These are phyloP conservation scores for Strix occidentalis DNA, from an alignment of 2,797 vertebrate species.

Conservation along the genomic window DNA sequence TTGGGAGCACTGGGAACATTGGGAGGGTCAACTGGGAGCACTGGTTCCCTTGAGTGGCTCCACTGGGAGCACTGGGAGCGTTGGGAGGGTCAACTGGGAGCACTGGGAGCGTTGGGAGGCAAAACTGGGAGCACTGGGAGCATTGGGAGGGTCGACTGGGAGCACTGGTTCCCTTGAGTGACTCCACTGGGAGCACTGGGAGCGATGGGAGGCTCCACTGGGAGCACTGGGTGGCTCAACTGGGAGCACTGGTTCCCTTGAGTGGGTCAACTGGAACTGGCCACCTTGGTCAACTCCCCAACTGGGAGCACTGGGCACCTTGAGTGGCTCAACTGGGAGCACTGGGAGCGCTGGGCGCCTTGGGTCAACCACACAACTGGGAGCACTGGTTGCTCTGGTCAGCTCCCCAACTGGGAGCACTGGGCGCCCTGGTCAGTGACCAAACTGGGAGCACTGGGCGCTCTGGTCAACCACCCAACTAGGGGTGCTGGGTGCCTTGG, in stretches of 20 bases:
- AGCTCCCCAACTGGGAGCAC: neutral
- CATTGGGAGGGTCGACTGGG: neutral
- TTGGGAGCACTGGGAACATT: no score
- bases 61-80: no score
- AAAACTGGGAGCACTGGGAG: no score
- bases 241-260: no score
- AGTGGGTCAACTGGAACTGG: no score
- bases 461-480: neutral
- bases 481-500: neutral
- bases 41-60: neutral
- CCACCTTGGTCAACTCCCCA: neutral
- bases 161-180: no score
- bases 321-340: neutral
- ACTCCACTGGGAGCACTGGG: neutral
- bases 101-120: neutral
- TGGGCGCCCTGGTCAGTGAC: neutral
- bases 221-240: neutral
- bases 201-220: no score
- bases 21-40: no score
- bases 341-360: no score
- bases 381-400: neutral
- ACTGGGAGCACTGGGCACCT: no score
- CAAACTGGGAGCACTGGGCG: neutral
- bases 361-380: no score
- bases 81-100: no score